A percentile compares a stretch with the other conserved stretches of the same genome.
Evolutionary conservation across 2,797 vertebrate genomes (phyloP).

Genomic region (Philypnodon macrostomus): DNA sequence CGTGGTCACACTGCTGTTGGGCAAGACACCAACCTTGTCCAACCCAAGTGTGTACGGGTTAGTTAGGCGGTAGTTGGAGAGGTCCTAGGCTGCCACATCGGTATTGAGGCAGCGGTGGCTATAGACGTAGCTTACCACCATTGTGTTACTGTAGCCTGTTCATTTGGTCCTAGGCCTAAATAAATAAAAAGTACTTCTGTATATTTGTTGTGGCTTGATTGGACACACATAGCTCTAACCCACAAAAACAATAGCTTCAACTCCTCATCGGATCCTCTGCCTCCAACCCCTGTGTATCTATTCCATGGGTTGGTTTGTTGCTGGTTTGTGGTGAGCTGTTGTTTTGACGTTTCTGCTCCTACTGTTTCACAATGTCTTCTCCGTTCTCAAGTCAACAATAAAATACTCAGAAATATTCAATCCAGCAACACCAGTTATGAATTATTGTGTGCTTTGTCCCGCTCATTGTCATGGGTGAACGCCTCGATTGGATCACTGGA

Average conservation of each 20-base stretch:
- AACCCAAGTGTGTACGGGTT: no score
- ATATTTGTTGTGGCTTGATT: neutral
- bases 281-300: no score
- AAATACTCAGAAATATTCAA: slow-evolving; percentile 19
- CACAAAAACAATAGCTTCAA: neutral
- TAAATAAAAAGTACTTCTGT: neutral
- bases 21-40: no score
- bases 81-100: no score
- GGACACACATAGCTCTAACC: neutral
- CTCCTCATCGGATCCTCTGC: neutral
- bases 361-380: slow-evolving; percentile 13
- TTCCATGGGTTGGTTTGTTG: slow-evolving; percentile 1
- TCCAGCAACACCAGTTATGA: slow-evolving; percentile 14
- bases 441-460: slow-evolving; percentile 19
- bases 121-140: no score
- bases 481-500: slow-evolving; percentile 22
- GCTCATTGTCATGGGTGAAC: slow-evolving; percentile 22
- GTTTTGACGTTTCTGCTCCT: slow-evolving; percentile 15
- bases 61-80: no score
- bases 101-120: no score
- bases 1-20: no score
- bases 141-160: no score
- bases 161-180: no score
- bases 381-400: slow-evolving; percentile 8
- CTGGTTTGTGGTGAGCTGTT: neutral